Percentiles rank a stretch among this genome's conserved stretches.
Evolutionary conservation across 2,888 invertebrate species (phyloP).

Genomic region (Rosalia funebris): DNA sequence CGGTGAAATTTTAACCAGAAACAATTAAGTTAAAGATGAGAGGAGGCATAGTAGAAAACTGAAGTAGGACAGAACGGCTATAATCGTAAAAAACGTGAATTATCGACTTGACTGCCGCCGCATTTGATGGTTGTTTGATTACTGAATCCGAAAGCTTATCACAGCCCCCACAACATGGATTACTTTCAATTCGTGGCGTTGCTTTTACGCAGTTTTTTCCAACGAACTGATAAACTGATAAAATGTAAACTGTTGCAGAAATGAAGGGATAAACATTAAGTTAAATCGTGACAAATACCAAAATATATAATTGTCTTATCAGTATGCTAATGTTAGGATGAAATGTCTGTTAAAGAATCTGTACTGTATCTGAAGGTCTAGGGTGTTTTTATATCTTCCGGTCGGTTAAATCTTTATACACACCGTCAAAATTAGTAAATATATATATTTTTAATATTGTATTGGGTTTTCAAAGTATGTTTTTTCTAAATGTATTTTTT

Average conservation of each 20-base stretch:
- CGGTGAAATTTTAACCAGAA: slow-evolving; percentile 11
- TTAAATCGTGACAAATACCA: neutral
- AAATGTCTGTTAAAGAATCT: no score
- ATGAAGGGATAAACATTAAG: neutral
- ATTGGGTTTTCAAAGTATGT: no score
- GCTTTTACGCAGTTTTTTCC: neutral
- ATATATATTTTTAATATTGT: no score
- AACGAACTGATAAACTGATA: neutral
- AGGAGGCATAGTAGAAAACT: neutral
- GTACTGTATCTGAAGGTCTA: no score
- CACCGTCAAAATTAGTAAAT: no score
- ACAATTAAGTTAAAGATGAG: slow-evolving; percentile 6
- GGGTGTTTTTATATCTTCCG: no score
- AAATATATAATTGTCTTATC: neutral
- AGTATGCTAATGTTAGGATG: neutral
- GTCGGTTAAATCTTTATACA: no score
- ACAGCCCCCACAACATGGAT: neutral
- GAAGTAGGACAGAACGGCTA: neutral
- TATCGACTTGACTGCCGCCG: slow-evolving; percentile 3
- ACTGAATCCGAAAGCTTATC: slow-evolving; percentile 7
- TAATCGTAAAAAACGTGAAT: slow-evolving; percentile 4
- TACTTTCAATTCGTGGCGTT: neutral
- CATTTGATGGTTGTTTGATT: slow-evolving; percentile 9
- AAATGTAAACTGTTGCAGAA: neutral
- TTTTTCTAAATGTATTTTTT: no score